Evolutionary conservation across 2,113 vertebrate species (phyloP).

Genomic region (Dasyurus viverrinus): DNA sequence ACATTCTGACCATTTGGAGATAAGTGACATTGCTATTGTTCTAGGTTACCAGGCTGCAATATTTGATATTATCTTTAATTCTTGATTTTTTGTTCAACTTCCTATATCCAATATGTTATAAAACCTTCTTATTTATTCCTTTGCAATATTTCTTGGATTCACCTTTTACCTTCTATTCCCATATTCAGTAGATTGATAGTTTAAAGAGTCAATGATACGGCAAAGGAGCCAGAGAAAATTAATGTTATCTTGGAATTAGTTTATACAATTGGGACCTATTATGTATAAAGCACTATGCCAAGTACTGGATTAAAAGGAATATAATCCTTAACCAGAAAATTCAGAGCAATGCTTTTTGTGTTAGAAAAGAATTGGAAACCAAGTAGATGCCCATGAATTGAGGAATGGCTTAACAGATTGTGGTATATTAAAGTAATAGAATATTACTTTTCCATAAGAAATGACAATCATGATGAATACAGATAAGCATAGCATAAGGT

Average conservation of each 20-base stretch:
- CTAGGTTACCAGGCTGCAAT: neutral
- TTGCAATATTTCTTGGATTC: neutral
- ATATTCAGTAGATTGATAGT: neutral
- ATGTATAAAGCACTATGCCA: neutral
- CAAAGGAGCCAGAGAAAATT: neutral
- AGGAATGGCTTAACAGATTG: neutral
- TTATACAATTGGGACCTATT: neutral
- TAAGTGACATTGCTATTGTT: neutral
- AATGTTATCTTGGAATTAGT: neutral
- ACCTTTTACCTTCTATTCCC: neutral
- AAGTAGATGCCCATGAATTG: neutral
- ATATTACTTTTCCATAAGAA: neutral
- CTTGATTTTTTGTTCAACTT: neutral
- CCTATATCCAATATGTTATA: neutral
- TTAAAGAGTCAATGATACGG: neutral
- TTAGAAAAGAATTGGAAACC: neutral
- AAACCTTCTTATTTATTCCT: neutral
- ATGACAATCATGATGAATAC: neutral
- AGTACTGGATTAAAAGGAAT: neutral
- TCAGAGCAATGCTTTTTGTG: neutral
- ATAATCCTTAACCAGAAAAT: neutral
- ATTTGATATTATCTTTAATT: neutral
- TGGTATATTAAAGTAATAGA: neutral
- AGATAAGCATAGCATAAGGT: neutral
- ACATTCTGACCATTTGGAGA: neutral